Conservation (phyloP, 2,888 invertebrate genomes). For the Diarsia mendica region DNA sequence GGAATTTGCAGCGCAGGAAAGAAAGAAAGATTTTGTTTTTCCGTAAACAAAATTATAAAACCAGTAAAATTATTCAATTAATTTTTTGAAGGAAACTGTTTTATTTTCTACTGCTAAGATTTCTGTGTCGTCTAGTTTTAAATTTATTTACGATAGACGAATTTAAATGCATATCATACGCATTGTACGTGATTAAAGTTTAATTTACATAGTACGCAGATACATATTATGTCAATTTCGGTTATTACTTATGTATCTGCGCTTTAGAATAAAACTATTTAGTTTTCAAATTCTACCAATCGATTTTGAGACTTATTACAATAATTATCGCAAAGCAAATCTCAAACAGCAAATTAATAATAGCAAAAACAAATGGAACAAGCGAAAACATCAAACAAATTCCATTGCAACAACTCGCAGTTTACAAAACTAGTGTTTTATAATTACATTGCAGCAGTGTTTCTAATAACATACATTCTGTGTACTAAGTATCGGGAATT, state of each 20-base stretch:
- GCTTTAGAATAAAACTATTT: background rate
- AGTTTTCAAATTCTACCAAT: background rate
- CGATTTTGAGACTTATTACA: background rate
- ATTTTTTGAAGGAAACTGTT: background rate
- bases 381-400: conserved; percentile 24
- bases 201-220: conserved; percentile 17
- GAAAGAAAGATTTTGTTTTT: background rate
- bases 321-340: background rate
- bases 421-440: conserved; percentile 32
- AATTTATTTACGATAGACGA: background rate
- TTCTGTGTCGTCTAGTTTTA: background rate
- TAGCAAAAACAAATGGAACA: conserved; percentile 11
- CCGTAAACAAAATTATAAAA: background rate
- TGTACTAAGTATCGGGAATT: too few species aligned
- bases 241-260: background rate
- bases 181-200: background rate
- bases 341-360: background rate
- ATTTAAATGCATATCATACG: background rate
- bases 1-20: conserved; percentile 3
- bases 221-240: background rate
- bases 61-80: background rate
- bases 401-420: background rate
- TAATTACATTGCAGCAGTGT: conserved; percentile 28
- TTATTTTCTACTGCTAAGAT: background rate
- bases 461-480: conserved; percentile 32